These are phyloP conservation scores for Megaustenia siamemsis DNA, from an alignment of 2,888 invertebrate genomes.

Conservation along the genomic window DNA sequence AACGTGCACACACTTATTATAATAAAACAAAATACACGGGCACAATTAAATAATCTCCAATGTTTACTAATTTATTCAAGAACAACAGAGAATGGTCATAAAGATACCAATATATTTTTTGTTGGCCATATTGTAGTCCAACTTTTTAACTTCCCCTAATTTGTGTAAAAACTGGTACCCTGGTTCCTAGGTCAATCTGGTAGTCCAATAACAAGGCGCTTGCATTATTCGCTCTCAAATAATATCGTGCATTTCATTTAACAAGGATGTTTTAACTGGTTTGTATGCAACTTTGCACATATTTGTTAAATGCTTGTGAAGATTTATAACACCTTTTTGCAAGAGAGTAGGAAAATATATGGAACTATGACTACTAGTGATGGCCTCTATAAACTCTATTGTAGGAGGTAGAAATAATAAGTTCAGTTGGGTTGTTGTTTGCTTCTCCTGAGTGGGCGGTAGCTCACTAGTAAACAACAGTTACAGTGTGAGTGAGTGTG, in stretches of 20 bases:
- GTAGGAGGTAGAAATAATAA: conserved; percentile 10
- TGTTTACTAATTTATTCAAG: no score
- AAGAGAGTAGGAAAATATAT: background rate
- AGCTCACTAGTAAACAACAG: background rate
- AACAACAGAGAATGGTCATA: no score
- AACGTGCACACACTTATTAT: no score
- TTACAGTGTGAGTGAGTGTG: no score
- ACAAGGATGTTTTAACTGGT: background rate
- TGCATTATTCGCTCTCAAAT: background rate
- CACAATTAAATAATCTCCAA: no score
- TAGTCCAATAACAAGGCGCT: conserved; percentile 16
- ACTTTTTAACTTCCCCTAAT: conserved; percentile 4
- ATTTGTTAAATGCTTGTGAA: background rate
- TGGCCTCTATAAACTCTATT: conserved; percentile 27
- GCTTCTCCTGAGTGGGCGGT: conserved; percentile 32
- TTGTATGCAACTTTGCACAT: conserved; percentile 10
- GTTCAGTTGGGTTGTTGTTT: background rate
- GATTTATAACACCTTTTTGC: background rate
- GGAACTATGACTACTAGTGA: background rate
- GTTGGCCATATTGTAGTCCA: background rate
- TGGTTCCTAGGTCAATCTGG: conserved; percentile 40
- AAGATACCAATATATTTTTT: no score
- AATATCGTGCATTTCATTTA: no score
- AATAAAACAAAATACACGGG: no score
- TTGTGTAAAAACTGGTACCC: conserved; percentile 18